phyloP scores from a whole-genome alignment of 1,140 invertebrate species.

The Pomacea maculata region DNA sequence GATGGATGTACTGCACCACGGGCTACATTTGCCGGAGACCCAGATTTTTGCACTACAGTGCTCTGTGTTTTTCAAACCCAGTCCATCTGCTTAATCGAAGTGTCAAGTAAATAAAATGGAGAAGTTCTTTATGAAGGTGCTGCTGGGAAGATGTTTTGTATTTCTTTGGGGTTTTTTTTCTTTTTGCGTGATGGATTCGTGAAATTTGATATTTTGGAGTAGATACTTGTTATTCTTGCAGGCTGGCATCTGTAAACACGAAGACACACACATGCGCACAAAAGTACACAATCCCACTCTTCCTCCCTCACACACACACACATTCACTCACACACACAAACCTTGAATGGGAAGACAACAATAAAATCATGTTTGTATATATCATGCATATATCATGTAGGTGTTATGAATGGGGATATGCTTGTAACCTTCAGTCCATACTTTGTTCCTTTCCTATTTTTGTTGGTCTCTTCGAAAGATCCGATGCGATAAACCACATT shows the following conservation, averaged over 20 bases:
- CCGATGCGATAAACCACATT: too few species aligned
- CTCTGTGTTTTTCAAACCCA: not conserved
- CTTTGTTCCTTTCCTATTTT: not conserved
- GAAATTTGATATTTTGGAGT: not conserved
- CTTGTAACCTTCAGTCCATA: too few species aligned
- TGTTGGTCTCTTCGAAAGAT: not conserved
- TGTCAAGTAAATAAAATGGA: too few species aligned
- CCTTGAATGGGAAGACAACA: too few species aligned
- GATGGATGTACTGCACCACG: too few species aligned
- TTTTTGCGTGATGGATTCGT: not conserved
- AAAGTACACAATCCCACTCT: not conserved
- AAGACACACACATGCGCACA: not conserved
- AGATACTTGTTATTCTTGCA: not conserved
- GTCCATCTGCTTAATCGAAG: not conserved
- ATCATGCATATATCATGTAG: not conserved
- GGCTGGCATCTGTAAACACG: not conserved
- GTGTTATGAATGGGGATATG: too few species aligned
- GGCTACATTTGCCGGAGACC: too few species aligned
- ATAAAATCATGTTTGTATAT: too few species aligned
- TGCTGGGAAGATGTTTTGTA: not conserved
- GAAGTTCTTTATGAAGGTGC: not conserved
- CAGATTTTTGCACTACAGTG: not conserved
- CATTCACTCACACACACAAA: conserved; percentile 5
- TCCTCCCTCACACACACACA: conserved; percentile 8
- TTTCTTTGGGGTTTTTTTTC: not conserved